These are phyloP conservation scores for Disparrhopalites patrizii DNA, from an alignment of 2,888 invertebrate genomes.

Conservation along the genomic window DNA sequence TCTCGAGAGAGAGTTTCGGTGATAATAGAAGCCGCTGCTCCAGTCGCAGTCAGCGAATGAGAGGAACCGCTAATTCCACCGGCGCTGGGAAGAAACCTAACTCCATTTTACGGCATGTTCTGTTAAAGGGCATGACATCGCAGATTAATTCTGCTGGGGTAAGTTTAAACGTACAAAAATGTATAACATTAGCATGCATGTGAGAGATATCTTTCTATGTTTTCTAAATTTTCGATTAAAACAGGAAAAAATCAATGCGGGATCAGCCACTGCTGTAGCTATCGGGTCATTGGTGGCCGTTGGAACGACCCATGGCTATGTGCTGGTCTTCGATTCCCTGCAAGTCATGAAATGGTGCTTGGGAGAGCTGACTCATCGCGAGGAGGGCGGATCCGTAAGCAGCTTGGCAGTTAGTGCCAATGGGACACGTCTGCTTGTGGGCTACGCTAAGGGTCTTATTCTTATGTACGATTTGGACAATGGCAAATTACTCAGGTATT, in stretches of 20 bases:
- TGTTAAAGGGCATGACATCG: conserved; percentile 82
- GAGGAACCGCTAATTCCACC: conserved; percentile 20
- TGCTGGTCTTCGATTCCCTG: conserved; percentile 77
- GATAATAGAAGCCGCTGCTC: conserved; percentile 50
- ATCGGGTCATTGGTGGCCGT: conserved; percentile 74
- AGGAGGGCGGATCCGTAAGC: conserved; percentile 60
- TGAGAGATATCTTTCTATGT: no score
- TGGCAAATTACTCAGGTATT: conserved; percentile 65
- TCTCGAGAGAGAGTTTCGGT: conserved; percentile 50
- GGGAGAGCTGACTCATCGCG: conserved; percentile 55
- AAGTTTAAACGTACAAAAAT: conserved; percentile 50
- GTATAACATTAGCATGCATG: no score
- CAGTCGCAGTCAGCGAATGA: conserved; percentile 36
- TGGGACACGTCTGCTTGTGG: conserved; percentile 76
- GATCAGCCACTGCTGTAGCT: conserved; percentile 78
- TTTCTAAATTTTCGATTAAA: no score
- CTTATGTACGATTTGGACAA: conserved; percentile 78
- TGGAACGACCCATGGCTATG: conserved; percentile 89
- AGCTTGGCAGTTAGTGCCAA: conserved; percentile 79
- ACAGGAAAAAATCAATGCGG: conserved; percentile 83
- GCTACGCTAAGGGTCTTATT: conserved; percentile 75
- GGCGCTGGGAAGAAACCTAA: conserved; percentile 52
- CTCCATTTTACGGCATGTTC: conserved; percentile 69
- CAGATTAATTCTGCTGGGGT: conserved; percentile 83
- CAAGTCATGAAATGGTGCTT: conserved; percentile 87